Base-by-base conservation (phyloP, 2,113 vertebrate species). In the Cardinalis cardinalis region DNA sequence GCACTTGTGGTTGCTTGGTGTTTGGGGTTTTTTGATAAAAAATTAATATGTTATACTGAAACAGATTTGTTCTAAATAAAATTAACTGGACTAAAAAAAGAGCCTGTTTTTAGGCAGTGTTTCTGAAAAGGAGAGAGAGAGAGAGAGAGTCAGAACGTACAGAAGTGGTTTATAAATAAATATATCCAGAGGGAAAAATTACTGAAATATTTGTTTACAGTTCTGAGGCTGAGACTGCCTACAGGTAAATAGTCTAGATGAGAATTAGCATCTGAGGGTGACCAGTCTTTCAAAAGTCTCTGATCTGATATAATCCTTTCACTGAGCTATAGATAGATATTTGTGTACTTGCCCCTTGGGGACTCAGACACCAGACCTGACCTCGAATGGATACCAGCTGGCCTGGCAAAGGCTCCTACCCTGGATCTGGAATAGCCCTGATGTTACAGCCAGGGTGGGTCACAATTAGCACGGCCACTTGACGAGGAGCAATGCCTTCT, bases 311-410 rank as follows among this genome's bases (percentile, higher is more conserved):
- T 5, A 89, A 74, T 18, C 52, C 77, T 92, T 85, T 38, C 55
- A 74, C 44, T 40, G 40, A 78, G 70, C 69, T 80, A 56, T 6
- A 66, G 56, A 88, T 61, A n/a, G 38, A 14, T 78, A 56, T 53
- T 38, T 88, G 38, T 12, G 25, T 59, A 36, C n/a, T 89, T 7
- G 2, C 17, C 87, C 86, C 84, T 31, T 3, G 10, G 75, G 63
- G 34, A 76, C 81, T 89, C 3, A 4, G 48, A 46, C 23, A 34
- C 3, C 0, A 89, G 55, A 56, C 79, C 61, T 10, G 66, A 94
- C 88, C 89, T 93, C 90, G 76, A 80, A 79, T 11, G 53, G 72
- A 34, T 23, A 89, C 53, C 87, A 89, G 78, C 79, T 88, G 88
- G 71, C 61, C 88, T 87, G 70, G 92, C 84, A 82, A 82, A 69